Evolutionary conservation across 2,113 vertebrate species (phyloP).

Genomic region (Lepus americanus): DNA sequence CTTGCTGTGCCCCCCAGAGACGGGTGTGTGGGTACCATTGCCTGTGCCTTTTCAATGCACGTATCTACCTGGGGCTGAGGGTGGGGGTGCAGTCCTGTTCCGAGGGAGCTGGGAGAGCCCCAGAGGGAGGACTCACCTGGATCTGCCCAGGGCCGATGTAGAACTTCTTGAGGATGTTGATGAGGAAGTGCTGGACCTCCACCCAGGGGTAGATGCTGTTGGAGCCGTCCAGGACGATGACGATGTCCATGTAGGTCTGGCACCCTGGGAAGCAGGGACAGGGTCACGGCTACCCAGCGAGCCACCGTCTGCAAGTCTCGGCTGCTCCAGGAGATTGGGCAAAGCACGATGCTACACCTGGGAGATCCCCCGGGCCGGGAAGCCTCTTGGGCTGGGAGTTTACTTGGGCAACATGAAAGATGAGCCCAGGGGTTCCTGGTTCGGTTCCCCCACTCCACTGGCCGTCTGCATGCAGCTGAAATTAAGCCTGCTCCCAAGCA

Average conservation of each 20-base stretch:
- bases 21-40: too few relatives aligned
- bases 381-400: not conserved
- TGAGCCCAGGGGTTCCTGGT: not conserved
- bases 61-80: not conserved
- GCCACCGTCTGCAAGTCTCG: not conserved
- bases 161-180: slow-evolving; percentile 97
- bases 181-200: slow-evolving; percentile 98
- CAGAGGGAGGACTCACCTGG: slow-evolving; percentile 89
- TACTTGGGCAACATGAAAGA: not conserved
- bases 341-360: not conserved
- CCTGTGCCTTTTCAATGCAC: too few relatives aligned
- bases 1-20: not conserved
- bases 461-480: not conserved
- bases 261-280: slow-evolving; percentile 90
- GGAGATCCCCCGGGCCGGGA: not conserved
- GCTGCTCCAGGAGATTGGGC: not conserved
- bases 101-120: not conserved
- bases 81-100: too few relatives aligned
- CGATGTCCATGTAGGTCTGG: slow-evolving; percentile 98
- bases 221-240: slow-evolving; percentile 97
- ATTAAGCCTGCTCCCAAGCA: not conserved
- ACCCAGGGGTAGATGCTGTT: slow-evolving; percentile 99
- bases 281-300: not conserved
- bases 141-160: slow-evolving; percentile 97
- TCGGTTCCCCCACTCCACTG: not conserved